Evolutionary conservation across 2,797 vertebrate species (phyloP).

Genomic region (Xiphorhynchus erythropygius): DNA sequence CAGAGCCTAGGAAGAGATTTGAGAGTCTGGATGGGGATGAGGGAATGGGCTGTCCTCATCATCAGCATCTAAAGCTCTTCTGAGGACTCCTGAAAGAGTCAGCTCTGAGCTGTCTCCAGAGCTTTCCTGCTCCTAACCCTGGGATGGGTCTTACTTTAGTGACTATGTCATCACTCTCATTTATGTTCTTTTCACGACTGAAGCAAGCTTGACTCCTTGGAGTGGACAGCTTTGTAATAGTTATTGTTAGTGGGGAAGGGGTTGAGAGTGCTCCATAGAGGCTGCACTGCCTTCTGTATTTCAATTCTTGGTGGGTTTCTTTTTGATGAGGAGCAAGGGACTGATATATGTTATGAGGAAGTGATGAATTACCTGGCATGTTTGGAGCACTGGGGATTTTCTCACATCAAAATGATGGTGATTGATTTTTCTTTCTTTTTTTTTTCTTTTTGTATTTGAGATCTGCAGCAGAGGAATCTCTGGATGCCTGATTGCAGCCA

Average conservation of each 20-base stretch:
- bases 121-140: not conserved
- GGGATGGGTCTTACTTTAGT: not conserved
- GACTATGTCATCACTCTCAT: not conserved
- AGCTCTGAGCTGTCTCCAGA: not conserved
- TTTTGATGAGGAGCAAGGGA: not conserved
- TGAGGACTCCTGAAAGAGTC: not conserved
- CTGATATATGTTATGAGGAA: not conserved
- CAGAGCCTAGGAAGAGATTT: fast-evolving
- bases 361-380: not conserved
- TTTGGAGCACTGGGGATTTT: not conserved
- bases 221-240: not conserved
- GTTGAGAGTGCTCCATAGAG: not conserved
- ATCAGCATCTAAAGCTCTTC: not conserved
- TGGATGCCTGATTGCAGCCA: not conserved
- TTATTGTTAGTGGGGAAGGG: not conserved
- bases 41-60: not conserved
- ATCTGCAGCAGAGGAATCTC: not conserved
- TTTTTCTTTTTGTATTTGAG: not conserved
- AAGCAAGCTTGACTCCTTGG: not conserved
- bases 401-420: not conserved
- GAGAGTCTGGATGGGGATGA: not conserved
- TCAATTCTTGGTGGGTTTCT: not conserved
- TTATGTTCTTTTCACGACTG: not conserved
- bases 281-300: not conserved
- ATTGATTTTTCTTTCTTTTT: not conserved